phyloP scores from a whole-genome alignment of 2,113 vertebrate genomes.

The Psittacus erithacus region DNA sequence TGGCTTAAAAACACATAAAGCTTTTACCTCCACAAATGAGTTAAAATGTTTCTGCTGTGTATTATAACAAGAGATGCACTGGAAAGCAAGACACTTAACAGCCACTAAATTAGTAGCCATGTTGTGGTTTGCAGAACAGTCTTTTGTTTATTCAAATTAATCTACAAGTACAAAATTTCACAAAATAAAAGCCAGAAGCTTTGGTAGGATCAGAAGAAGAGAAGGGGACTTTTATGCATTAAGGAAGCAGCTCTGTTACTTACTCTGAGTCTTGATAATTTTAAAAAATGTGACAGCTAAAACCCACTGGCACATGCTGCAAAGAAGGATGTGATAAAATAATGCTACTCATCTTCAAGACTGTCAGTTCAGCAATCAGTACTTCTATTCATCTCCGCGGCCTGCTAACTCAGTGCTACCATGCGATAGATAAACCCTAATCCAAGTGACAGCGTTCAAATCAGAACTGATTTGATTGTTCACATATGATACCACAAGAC shows the following conservation, averaged over 20 bases:
- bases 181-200: conserved; percentile 45
- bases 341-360: conserved; percentile 74
- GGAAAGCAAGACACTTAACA: background rate
- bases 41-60: background rate
- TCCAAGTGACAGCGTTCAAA: conserved; percentile 75
- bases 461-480: conserved; percentile 78
- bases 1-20: background rate
- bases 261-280: conserved; percentile 54
- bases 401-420: conserved; percentile 74
- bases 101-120: background rate
- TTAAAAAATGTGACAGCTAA: conserved; percentile 68
- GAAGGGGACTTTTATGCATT: background rate
- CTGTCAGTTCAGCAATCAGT: conserved; percentile 75
- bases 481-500: conserved; percentile 75
- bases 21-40: background rate
- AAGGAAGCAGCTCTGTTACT: conserved; percentile 38
- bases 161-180: conserved; percentile 10
- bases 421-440: conserved; percentile 72
- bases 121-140: background rate
- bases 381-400: conserved; percentile 72
- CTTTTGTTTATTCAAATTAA: conserved; percentile 39
- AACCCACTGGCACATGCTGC: conserved; percentile 68
- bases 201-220: conserved; percentile 8
- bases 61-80: background rate
- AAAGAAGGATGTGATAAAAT: conserved; percentile 72